phyloP scores from a whole-genome alignment of 2,888 invertebrate species.

The Sarcophaga variegata region DNA sequence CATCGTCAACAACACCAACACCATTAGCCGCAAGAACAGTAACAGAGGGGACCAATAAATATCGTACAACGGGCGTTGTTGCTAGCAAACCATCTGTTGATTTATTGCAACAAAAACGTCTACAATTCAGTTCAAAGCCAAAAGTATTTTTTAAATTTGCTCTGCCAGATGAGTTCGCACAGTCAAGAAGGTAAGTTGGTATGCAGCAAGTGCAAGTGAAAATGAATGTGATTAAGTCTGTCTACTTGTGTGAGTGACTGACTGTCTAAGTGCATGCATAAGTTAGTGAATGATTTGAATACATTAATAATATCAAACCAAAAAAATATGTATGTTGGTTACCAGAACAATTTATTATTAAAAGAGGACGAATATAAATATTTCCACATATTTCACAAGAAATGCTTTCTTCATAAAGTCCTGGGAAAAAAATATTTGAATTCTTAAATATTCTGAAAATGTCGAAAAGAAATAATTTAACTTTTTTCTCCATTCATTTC shows the following conservation, averaged over 20 bases:
- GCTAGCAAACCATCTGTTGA: conserved; percentile 49
- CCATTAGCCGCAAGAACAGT: conserved; percentile 9
- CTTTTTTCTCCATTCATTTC: too few species aligned
- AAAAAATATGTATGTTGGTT: neutral
- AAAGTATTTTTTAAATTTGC: conserved; percentile 69
- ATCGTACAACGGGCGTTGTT: neutral
- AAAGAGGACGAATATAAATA: neutral
- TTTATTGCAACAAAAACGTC: conserved; percentile 70
- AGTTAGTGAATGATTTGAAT: conserved; percentile 16
- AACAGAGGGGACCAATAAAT: conserved; percentile 27
- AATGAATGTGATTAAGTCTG: too few species aligned
- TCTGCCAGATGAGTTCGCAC: conserved; percentile 57
- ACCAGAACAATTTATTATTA: neutral
- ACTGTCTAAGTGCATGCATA: neutral
- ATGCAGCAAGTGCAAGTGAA: neutral
- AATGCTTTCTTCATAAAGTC: too few species aligned
- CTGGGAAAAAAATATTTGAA: too few species aligned
- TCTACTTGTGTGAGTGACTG: neutral
- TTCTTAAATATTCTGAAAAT: too few species aligned
- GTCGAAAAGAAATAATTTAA: too few species aligned
- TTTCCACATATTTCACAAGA: neutral
- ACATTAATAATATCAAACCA: neutral
- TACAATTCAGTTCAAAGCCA: conserved; percentile 71
- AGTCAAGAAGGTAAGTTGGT: conserved; percentile 68
- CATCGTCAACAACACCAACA: neutral